Conservation (phyloP, 2,888 invertebrate species). For the Lordiphosa andalusiaca region DNA sequence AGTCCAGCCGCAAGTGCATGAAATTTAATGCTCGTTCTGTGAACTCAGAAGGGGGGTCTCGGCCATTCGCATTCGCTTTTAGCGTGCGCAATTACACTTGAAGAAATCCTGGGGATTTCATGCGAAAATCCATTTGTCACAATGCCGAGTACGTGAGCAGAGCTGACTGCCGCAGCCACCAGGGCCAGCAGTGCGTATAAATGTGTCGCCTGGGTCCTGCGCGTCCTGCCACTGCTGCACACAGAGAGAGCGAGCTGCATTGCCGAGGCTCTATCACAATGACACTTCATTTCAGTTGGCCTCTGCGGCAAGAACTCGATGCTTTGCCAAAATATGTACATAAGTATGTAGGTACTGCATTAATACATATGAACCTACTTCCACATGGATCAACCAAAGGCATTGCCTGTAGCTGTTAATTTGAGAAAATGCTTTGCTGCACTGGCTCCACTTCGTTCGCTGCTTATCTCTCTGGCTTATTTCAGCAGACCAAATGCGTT, state of each 20-base stretch:
- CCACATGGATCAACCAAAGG: constrained; percentile 20
- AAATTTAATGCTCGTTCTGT: constrained; percentile 54
- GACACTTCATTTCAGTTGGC: constrained; percentile 74
- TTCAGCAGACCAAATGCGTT: constrained; percentile 42
- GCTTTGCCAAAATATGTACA: constrained; percentile 41
- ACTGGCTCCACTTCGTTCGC: constrained; percentile 8
- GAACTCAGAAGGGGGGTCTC: constrained; percentile 11
- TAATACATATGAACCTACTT: not conserved
- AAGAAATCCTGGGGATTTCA: constrained; percentile 71
- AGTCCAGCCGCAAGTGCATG: constrained; percentile 39
- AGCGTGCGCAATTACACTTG: constrained; percentile 70
- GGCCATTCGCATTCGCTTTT: constrained; percentile 58
- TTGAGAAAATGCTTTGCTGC: constrained; percentile 27
- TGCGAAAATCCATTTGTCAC: constrained; percentile 76
- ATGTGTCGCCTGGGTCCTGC: constrained; percentile 58
- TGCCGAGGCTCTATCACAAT: constrained; percentile 69
- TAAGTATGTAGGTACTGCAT: not conserved
- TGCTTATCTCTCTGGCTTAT: constrained; percentile 33
- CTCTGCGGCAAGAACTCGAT: constrained; percentile 54
- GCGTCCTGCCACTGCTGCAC: constrained; percentile 31
- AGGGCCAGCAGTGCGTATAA: constrained; percentile 59
- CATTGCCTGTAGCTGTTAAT: constrained; percentile 37
- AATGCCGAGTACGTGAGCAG: constrained; percentile 71
- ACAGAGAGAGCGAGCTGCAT: constrained; percentile 38
- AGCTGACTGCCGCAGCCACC: constrained; percentile 55